Evolutionary conservation across 2,113 vertebrate species (phyloP), one percentile per base, ranked within the genome.

Genomic region (Bagarius yarrelli): DNA sequence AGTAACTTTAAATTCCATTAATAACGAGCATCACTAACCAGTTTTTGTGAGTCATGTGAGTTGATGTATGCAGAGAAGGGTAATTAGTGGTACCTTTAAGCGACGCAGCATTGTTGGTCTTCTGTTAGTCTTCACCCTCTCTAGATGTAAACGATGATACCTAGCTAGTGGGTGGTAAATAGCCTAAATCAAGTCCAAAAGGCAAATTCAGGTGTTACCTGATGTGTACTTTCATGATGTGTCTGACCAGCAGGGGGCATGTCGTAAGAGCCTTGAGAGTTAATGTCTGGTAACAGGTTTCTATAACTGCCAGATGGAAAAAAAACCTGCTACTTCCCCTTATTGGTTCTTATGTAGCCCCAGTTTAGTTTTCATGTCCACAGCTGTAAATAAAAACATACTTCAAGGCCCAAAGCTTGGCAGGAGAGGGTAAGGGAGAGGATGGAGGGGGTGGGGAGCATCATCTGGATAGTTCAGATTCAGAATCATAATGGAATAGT

Each of bases 401-500:
- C 80, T 86, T 84, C 81, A 85, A 82, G 78, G 74, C 32, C 36
- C 56, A 82, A 27, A 57, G 79, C 84, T 78, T 56, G 82, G 75
- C 47, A 52, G 11, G 64, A 50, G 40, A 60, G 56, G 16, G 81
- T 53, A 40, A 47, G n/a, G 19, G 23, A 55, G 52, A 9, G 50
- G 64, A 70, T 55, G 18, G 75, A 44, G 36, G 70, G n/a, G 36
- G 50, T 53, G 66, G 14, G 36, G 52, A 14, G 67, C 8, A 19
- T 69, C 83, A 78, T 78, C 5, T 69, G 78, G 85, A 57, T 25
- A 53, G 64, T 83, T 86, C 87, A 83, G 84, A 84, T 84, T 79
- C 18, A 12, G 3, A 79, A 71, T 86, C 60, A 76, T 92, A 91
- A 93, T 92, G 89, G 88, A 91, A 90, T 89, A 89, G 82, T 89